Evolutionary conservation across 2,888 invertebrate genomes (phyloP).

Genomic region (Molanna angustata): DNA sequence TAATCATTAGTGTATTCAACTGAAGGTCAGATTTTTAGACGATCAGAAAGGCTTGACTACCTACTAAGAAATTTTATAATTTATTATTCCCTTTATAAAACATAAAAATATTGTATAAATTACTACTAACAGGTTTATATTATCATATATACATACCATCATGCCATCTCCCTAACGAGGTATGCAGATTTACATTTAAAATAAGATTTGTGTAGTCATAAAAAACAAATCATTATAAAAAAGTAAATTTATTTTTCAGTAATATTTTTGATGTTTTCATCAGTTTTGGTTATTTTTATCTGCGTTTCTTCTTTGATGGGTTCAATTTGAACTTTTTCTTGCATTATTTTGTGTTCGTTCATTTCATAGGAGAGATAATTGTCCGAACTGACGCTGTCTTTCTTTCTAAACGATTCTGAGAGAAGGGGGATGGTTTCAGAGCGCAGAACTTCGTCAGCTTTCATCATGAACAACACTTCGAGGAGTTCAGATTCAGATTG

Average conservation of each 20-base stretch:
- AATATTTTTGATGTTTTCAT: neutral
- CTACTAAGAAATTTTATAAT: too few species aligned
- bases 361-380: conserved; percentile 14
- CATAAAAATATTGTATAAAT: too few species aligned
- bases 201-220: too few species aligned
- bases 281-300: neutral
- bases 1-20: too few species aligned
- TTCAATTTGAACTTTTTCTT: conserved; percentile 19
- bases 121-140: too few species aligned
- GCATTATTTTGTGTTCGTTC: conserved; percentile 11
- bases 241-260: neutral
- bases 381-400: conserved; percentile 30
- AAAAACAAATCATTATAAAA: too few species aligned
- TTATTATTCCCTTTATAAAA: too few species aligned
- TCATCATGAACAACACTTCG: conserved; percentile 28
- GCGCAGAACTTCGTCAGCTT: conserved; percentile 24
- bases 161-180: too few species aligned
- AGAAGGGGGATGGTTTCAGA: conserved; percentile 29
- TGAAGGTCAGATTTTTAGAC: too few species aligned
- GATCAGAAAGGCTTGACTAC: too few species aligned
- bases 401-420: conserved; percentile 31
- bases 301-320: conserved; percentile 17
- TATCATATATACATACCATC: too few species aligned
- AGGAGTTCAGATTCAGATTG: conserved; percentile 30
- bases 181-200: too few species aligned